Evolutionary conservation across 2,888 invertebrate genomes (phyloP), one percentile per base, ranked within the genome.

Genomic region (Nemotelus nigrinus): DNA sequence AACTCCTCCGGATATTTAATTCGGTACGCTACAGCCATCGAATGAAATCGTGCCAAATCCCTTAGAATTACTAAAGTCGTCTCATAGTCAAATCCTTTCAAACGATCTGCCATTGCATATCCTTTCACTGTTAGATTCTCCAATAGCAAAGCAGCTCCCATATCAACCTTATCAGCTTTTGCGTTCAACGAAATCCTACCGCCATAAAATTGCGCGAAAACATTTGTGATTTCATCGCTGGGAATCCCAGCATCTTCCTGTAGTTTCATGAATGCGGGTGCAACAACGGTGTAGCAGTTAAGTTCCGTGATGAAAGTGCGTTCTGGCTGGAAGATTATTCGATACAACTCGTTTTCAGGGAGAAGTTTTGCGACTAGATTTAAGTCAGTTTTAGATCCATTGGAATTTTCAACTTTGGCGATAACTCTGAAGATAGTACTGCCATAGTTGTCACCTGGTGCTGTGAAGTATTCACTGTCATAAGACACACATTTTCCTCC

Each of bases 371-470:
- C 91, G 2, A 91, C 89, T 7, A 91, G 80, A 47, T 89, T 81
- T 45, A 90, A 80, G 6, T 86, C 84, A 80, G 88, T 86, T 4
- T 80, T 77, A 6, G 45, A 74, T 0, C 82, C 84, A 78, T 83
- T 78, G 0, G 80, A 2, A 44, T 83, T 83, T 78, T 83, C 83
- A 7, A 89, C 81, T 78, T 83, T 85, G 0, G 88, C 84, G 45
- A 81, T 81, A 2, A 87, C 81, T 1, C 87, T 86, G 0, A 91
- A 81, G 85, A 91, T 91, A 0, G 89, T 85, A 81, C 91, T 91
- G 2, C 91, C 91, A 82, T 91, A 91, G 82, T 91, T 91, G 81
- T 91, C 91, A 0, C 91, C 91, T 0, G 89, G 88, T 39, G 88
- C 88, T 7, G 89, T 89, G n/a, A 89, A 83, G 79, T 84, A 85